Evolutionary conservation across 2,888 invertebrate species (phyloP).

Genomic region (Micoletzkya japonica): DNA sequence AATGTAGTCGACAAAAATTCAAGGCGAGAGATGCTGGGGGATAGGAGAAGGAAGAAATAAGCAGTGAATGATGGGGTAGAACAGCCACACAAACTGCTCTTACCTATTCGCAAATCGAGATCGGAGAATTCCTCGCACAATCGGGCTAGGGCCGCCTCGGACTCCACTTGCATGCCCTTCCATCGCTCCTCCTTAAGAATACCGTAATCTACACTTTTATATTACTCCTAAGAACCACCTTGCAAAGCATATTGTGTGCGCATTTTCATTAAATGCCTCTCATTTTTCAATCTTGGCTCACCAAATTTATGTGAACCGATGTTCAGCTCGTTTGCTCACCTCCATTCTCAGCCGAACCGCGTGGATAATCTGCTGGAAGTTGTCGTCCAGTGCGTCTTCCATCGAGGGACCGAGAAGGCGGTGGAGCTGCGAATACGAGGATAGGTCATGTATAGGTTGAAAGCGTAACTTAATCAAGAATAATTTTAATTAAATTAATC

Average conservation of each 20-base stretch:
- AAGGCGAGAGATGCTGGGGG: neutral
- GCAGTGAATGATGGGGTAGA: neutral
- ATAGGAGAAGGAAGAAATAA: neutral
- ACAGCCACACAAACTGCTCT: neutral
- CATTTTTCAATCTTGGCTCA: too few species aligned
- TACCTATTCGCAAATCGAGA: slow-evolving; percentile 42
- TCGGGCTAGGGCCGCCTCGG: slow-evolving; percentile 74
- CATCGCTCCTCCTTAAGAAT: slow-evolving; percentile 78
- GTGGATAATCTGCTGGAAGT: slow-evolving; percentile 81
- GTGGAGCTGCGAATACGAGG: slow-evolving; percentile 70
- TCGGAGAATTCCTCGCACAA: slow-evolving; percentile 65
- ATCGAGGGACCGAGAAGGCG: slow-evolving; percentile 80
- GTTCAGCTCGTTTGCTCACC: slow-evolving; percentile 59
- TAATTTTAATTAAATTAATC: too few species aligned
- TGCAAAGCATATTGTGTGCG: too few species aligned
- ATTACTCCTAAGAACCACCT: too few species aligned
- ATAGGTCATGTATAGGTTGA: neutral
- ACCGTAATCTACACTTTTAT: neutral
- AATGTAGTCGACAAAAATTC: neutral
- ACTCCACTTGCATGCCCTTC: slow-evolving; percentile 79
- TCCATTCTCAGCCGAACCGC: slow-evolving; percentile 75
- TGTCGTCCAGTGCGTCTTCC: slow-evolving; percentile 77
- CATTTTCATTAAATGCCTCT: too few species aligned
- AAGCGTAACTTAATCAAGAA: neutral
- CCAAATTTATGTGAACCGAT: too few species aligned